These are phyloP conservation scores for Eptesicus fuscus DNA, from an alignment of 2,113 vertebrate species.

Conservation along the genomic window DNA sequence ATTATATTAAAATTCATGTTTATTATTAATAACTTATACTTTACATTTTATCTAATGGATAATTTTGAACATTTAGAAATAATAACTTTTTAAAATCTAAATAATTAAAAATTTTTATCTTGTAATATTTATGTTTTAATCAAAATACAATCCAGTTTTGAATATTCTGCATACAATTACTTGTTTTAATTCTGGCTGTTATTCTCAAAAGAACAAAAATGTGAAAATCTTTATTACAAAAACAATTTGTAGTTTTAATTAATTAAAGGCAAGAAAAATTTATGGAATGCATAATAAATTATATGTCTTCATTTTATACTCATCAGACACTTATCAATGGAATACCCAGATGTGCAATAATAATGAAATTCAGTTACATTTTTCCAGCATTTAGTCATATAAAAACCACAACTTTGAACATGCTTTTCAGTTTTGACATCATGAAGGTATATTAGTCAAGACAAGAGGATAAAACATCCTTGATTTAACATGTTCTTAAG, in stretches of 20 bases:
- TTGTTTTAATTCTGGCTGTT: neutral
- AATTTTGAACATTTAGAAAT: neutral
- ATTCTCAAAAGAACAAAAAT: neutral
- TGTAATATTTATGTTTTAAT: neutral
- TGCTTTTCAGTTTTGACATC: constrained; percentile 14
- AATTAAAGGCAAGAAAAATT: neutral
- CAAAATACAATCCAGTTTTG: neutral
- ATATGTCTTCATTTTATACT: neutral
- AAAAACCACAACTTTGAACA: neutral
- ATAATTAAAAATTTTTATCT: neutral
- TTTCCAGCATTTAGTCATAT: neutral
- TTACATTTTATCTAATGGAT: neutral
- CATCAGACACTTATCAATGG: neutral
- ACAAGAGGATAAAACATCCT: neutral
- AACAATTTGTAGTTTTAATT: neutral
- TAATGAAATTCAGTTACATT: neutral
- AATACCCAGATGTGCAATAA: neutral
- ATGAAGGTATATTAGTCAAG: constrained; percentile 14
- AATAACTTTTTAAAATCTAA: neutral
- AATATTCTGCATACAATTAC: neutral
- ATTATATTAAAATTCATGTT: neutral
- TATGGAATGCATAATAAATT: too few species aligned
- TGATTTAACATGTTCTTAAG: neutral
- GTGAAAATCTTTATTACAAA: neutral
- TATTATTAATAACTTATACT: neutral